Evolutionary conservation across 1,140 invertebrate species (phyloP).

Genomic region (Drosophila prosaltans): DNA sequence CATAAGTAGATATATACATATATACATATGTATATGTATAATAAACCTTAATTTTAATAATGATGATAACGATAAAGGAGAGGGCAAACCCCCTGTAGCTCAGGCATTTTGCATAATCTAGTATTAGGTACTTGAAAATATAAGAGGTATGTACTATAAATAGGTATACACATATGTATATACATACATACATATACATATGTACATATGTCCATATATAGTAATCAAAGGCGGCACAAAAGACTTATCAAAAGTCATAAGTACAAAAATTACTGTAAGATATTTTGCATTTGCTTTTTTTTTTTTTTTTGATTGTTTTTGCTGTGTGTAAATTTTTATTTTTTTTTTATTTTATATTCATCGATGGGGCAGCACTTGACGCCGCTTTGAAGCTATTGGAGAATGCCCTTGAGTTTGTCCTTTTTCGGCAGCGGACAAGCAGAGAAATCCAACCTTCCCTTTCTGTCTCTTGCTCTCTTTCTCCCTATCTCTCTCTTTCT

Average conservation of each 20-base stretch:
- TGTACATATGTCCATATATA: not conserved
- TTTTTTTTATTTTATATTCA: not conserved
- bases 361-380: not conserved
- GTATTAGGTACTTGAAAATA: not conserved
- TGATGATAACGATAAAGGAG: not conserved
- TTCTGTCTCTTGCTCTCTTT: constrained; percentile 3
- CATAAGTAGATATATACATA: not conserved
- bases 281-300: constrained; percentile 9
- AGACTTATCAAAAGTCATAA: constrained; percentile 10
- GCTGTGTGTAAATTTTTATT: constrained; percentile 6
- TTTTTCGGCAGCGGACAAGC: constrained; percentile 21
- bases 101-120: not conserved
- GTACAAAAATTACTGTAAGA: constrained; percentile 12
- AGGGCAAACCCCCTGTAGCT: not conserved
- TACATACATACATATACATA: not conserved
- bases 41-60: not conserved
- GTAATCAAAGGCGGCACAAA: constrained; percentile 6
- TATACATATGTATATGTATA: not conserved
- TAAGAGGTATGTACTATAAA: not conserved
- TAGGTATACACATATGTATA: not conserved
- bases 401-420: constrained; percentile 24
- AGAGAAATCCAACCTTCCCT: constrained; percentile 10
- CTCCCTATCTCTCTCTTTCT: not conserved
- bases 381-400: constrained; percentile 11
- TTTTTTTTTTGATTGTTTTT: not conserved